phyloP scores from a whole-genome alignment of 2,797 vertebrate genomes.

The Catostomus latipinnis region DNA sequence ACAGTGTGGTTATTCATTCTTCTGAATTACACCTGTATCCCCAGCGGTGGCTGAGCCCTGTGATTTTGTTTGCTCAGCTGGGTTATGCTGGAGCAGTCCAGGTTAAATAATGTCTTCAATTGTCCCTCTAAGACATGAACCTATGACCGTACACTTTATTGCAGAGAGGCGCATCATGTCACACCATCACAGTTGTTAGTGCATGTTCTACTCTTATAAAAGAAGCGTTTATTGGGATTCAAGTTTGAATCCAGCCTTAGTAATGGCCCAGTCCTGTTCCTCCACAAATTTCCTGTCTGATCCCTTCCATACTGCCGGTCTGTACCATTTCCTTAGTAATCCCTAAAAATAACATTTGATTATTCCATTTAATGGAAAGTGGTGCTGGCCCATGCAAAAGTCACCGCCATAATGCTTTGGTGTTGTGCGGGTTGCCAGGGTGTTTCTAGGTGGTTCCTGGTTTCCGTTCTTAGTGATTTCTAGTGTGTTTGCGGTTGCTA shows the following conservation, averaged over 20 bases:
- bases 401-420: too few species aligned
- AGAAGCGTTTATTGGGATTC: not conserved
- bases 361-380: too few species aligned
- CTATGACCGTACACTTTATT: conserved; percentile 63
- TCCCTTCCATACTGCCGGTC: not conserved
- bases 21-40: conserved; percentile 63
- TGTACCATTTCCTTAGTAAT: too few species aligned
- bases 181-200: conserved; percentile 2
- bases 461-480: too few species aligned
- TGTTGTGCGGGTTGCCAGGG: too few species aligned
- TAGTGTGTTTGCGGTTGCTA: too few species aligned
- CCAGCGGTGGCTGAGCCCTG: conserved; percentile 25
- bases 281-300: not conserved
- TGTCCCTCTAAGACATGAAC: conserved; percentile 68
- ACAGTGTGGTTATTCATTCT: conserved; percentile 61
- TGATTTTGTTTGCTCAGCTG: conserved; percentile 67
- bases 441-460: too few species aligned
- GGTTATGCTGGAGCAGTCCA: conserved; percentile 41
- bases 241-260: not conserved
- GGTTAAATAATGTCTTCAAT: conserved; percentile 69
- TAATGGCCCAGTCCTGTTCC: not conserved
- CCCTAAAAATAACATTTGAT: too few species aligned
- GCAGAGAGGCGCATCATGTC: not conserved
- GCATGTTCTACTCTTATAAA: too few species aligned
- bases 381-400: too few species aligned